phyloP scores from a whole-genome alignment of 2,888 invertebrate genomes.

The Napeogenes sylphis region DNA sequence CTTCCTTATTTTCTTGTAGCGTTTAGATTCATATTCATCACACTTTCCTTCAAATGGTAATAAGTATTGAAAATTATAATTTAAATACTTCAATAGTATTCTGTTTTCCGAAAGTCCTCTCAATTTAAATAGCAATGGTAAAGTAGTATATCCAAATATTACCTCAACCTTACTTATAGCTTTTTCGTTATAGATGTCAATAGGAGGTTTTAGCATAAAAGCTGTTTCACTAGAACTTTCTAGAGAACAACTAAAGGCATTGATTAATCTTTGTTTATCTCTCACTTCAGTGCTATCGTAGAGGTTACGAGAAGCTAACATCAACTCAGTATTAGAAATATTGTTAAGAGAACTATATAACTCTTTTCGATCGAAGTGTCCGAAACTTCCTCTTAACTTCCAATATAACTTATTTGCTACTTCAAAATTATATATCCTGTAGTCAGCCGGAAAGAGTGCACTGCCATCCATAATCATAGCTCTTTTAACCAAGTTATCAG shows the following conservation, averaged over 20 bases:
- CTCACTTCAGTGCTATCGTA: slow-evolving; percentile 68
- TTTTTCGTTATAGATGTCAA: slow-evolving; percentile 47
- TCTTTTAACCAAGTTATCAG: slow-evolving; percentile 55
- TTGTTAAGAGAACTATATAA: slow-evolving; percentile 52
- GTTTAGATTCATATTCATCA: slow-evolving; percentile 58
- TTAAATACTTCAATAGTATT: slow-evolving; percentile 63
- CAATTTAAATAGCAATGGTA: slow-evolving; percentile 62
- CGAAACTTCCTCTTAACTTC: slow-evolving; percentile 52
- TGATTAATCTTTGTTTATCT: slow-evolving; percentile 60
- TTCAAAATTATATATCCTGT: slow-evolving; percentile 52
- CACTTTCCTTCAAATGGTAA: slow-evolving; percentile 62
- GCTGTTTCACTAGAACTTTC: slow-evolving; percentile 43
- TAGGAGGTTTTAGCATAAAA: slow-evolving; percentile 54
- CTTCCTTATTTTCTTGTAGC: slow-evolving; percentile 55
- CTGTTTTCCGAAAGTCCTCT: slow-evolving; percentile 50
- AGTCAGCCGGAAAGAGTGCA: slow-evolving; percentile 57
- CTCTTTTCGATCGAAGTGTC: slow-evolving; percentile 51
- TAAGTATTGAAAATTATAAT: slow-evolving; percentile 71
- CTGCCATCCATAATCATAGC: slow-evolving; percentile 62
- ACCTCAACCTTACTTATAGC: slow-evolving; percentile 57
- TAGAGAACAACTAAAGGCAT: slow-evolving; percentile 55
- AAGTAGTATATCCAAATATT: slow-evolving; percentile 69
- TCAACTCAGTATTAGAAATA: slow-evolving; percentile 43
- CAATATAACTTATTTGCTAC: slow-evolving; percentile 55
- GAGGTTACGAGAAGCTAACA: slow-evolving; percentile 46